Conservation (phyloP, 2,797 vertebrate genomes). For the Macropodus opercularis region DNA sequence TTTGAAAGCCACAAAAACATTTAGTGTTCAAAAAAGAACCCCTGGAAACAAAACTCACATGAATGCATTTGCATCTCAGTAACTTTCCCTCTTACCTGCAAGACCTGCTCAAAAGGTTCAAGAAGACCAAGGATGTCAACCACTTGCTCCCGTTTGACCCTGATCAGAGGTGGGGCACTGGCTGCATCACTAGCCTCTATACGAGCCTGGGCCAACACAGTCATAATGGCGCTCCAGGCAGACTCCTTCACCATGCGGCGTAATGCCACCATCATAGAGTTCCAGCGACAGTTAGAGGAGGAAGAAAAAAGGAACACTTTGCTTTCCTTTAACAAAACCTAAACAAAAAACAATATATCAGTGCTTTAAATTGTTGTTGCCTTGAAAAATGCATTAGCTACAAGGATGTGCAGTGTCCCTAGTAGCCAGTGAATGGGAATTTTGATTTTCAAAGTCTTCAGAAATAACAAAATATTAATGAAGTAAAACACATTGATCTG, state of each 20-base stretch:
- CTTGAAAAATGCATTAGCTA: background rate
- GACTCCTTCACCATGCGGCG: constrained; percentile 74
- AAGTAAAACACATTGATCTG: background rate
- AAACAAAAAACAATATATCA: background rate
- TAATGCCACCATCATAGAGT: constrained; percentile 74
- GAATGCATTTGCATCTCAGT: background rate
- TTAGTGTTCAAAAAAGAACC: background rate
- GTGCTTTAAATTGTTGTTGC: background rate
- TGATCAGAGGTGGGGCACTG: constrained; percentile 73
- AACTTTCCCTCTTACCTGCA: constrained; percentile 69
- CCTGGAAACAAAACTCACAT: background rate
- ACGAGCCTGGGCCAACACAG: constrained; percentile 78
- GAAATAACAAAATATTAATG: background rate
- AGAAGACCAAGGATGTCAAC: constrained; percentile 79
- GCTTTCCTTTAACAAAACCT: constrained; percentile 76
- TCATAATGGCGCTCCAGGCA: constrained; percentile 71
- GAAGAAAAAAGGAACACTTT: constrained; percentile 72
- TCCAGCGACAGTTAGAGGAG: constrained; percentile 75
- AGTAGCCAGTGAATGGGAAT: too few relatives aligned
- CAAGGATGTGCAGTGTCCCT: background rate
- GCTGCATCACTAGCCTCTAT: constrained; percentile 69
- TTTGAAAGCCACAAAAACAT: background rate
- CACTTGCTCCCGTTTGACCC: constrained; percentile 78
- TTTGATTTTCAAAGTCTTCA: too few relatives aligned
- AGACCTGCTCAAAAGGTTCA: constrained; percentile 78